Conservation (phyloP, 2,888 invertebrate genomes). For the Hyposoter didymator region DNA sequence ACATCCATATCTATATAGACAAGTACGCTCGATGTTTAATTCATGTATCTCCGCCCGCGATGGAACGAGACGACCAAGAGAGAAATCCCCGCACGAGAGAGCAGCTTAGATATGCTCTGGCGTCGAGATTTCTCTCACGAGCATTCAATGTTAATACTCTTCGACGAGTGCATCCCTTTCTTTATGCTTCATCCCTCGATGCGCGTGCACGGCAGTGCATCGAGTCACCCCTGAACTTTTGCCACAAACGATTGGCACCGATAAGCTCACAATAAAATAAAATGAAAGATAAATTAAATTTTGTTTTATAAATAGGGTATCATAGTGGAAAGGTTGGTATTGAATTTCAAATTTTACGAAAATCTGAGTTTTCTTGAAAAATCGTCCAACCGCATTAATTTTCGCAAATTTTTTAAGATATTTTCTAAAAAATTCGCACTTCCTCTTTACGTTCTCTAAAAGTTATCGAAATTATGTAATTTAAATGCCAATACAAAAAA, state of each 20-base stretch:
- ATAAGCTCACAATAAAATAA: not conserved
- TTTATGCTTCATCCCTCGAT: slow-evolving; percentile 39
- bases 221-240: slow-evolving; percentile 15
- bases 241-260: not conserved
- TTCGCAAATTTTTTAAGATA: too few relatives aligned
- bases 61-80: slow-evolving; percentile 36
- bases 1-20: slow-evolving; percentile 29
- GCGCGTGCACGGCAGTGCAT: not conserved
- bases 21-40: slow-evolving; percentile 81
- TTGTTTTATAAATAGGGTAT: too few relatives aligned
- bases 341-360: too few relatives aligned
- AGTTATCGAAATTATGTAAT: too few relatives aligned
- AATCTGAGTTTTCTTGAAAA: too few relatives aligned
- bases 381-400: too few relatives aligned
- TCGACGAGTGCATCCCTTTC: slow-evolving; percentile 42
- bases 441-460: too few relatives aligned
- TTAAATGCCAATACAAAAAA: too few relatives aligned
- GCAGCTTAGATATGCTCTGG: slow-evolving; percentile 49
- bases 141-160: slow-evolving; percentile 82
- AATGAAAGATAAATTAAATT: too few relatives aligned
- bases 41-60: slow-evolving; percentile 73
- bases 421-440: too few relatives aligned
- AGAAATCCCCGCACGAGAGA: slow-evolving; percentile 43
- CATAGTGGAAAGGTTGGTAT: too few relatives aligned
- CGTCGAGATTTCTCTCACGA: slow-evolving; percentile 58